Percentiles rank a stretch among this genome's conserved stretches.
Conservation (phyloP, 2,888 invertebrate species). For the Cephus rjabovi region DNA sequence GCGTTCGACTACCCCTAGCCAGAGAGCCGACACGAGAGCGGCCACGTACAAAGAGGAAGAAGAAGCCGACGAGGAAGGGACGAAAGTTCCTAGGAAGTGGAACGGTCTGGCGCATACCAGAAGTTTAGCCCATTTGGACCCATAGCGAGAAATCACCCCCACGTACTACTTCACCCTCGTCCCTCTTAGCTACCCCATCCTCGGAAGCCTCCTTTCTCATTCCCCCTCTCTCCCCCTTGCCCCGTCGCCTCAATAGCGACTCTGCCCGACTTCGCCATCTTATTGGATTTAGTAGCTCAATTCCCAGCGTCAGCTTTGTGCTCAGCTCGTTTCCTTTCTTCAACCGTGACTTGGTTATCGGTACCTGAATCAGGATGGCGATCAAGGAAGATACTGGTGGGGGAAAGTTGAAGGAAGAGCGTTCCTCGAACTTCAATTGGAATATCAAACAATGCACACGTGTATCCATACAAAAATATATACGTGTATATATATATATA, state of each 20-base stretch:
- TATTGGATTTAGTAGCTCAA: neutral
- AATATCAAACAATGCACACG: conserved; percentile 11
- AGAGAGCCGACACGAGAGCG: neutral
- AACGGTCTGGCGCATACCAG: conserved; percentile 1
- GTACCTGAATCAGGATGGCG: neutral
- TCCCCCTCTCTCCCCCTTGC: no score
- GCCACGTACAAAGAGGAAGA: neutral
- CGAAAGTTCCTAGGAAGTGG: neutral
- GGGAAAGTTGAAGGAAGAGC: neutral
- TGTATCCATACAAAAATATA: neutral
- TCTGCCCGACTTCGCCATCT: neutral
- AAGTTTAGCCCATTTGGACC: conserved; percentile 4
- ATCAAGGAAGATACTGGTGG: neutral
- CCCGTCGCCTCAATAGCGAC: neutral
- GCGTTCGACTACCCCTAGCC: neutral
- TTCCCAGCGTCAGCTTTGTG: neutral
- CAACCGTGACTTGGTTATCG: neutral
- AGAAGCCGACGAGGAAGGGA: neutral
- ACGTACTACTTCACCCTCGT: neutral
- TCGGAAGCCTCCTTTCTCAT: neutral
- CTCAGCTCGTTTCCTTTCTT: neutral
- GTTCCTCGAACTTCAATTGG: neutral
- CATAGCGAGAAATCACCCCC: neutral
- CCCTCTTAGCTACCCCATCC: neutral
- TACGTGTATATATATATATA: neutral